These are phyloP conservation scores for Drosophila recens DNA, from an alignment of 2,888 invertebrate species.

Conservation along the genomic window DNA sequence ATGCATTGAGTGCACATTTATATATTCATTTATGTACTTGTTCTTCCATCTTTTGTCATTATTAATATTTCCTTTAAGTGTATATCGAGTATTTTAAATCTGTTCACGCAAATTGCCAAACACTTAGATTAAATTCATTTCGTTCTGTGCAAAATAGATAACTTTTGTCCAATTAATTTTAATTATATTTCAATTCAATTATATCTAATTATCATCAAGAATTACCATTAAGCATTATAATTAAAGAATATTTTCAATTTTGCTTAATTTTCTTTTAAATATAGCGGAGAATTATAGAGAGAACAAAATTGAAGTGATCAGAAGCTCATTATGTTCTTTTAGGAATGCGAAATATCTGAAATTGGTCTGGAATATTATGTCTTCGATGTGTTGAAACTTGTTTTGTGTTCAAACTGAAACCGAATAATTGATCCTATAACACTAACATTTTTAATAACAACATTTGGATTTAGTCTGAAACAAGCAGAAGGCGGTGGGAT, in stretches of 20 bases:
- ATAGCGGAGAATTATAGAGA: slow-evolving; percentile 2
- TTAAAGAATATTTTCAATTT: slow-evolving; percentile 4
- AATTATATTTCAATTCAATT: background rate
- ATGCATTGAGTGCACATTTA: slow-evolving; percentile 54
- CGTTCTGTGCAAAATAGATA: slow-evolving; percentile 56
- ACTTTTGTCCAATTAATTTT: slow-evolving; percentile 15
- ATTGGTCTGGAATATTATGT: slow-evolving; percentile 23
- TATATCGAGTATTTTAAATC: slow-evolving; percentile 49
- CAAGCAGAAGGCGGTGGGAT: slow-evolving; percentile 77
- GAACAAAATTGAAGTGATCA: background rate
- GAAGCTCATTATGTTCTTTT: slow-evolving; percentile 4
- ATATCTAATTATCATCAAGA: slow-evolving; percentile 9
- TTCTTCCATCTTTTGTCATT: slow-evolving; percentile 24
- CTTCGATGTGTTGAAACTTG: slow-evolving; percentile 68
- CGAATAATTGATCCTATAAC: slow-evolving; percentile 48
- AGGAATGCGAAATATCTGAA: slow-evolving; percentile 1
- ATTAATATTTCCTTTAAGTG: slow-evolving; percentile 32
- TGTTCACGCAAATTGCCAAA: slow-evolving; percentile 44
- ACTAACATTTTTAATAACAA: slow-evolving; percentile 32
- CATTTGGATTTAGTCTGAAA: slow-evolving; percentile 56
- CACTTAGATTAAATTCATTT: slow-evolving; percentile 31
- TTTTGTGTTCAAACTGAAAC: slow-evolving; percentile 65
- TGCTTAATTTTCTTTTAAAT: background rate
- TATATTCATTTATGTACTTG: slow-evolving; percentile 21
- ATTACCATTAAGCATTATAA: slow-evolving; percentile 11